phyloP scores from a whole-genome alignment of 2,113 vertebrate species.

The Isurus oxyrinchus region DNA sequence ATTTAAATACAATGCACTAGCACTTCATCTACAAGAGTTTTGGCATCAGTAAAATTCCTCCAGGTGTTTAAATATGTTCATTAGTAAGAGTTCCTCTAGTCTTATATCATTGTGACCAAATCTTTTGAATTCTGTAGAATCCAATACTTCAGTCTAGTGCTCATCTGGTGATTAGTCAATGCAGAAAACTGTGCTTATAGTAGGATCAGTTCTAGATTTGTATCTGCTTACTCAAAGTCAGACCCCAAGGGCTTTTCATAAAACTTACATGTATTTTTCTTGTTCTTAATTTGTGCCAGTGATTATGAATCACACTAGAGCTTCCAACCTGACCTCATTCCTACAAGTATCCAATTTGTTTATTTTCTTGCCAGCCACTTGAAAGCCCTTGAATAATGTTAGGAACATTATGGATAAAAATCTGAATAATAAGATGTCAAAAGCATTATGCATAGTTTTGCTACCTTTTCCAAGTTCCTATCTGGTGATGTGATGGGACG shows the following conservation, averaged over 20 bases:
- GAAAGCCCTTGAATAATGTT: neutral
- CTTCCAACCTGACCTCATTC: neutral
- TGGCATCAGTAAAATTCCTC: neutral
- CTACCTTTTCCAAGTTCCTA: neutral
- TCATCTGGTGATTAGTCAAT: neutral
- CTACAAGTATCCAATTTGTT: neutral
- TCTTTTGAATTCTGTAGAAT: neutral
- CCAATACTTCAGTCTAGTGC: neutral
- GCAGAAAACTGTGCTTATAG: neutral
- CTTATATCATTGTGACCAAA: neutral
- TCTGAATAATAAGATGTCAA: neutral
- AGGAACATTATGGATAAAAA: neutral
- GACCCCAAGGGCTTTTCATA: neutral
- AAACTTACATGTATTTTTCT: neutral
- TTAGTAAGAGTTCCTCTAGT: neutral
- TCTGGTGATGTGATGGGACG: neutral
- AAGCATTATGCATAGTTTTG: neutral
- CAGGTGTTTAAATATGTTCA: neutral
- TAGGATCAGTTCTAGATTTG: neutral
- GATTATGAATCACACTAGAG: neutral
- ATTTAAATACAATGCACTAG: neutral
- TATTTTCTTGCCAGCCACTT: neutral
- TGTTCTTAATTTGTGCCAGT: neutral
- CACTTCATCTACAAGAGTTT: neutral
- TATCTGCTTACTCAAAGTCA: neutral